A percentile compares a stretch with the other conserved stretches of the same genome.
phyloP scores from a whole-genome alignment of 2,113 vertebrate genomes.

The Perca fluviatilis region DNA sequence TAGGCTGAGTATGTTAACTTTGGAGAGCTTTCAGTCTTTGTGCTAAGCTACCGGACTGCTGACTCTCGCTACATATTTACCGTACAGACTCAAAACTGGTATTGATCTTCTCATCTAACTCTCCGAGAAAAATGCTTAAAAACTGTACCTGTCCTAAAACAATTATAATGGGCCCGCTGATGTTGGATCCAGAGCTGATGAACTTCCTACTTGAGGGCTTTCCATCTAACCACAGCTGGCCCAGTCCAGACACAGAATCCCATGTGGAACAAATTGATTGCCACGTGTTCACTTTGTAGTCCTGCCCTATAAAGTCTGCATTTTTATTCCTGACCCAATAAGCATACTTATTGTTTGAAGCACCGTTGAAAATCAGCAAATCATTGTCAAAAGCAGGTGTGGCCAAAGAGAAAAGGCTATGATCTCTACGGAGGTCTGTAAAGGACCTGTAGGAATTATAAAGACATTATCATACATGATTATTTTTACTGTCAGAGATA shows the following conservation, averaged over 20 bases:
- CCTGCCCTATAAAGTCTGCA: fast-evolving
- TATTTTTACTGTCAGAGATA: neutral
- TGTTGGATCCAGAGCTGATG: neutral
- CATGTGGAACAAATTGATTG: conserved; percentile 67
- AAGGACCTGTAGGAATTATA: conserved; percentile 37
- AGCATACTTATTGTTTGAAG: fast-evolving
- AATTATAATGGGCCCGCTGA: conserved; percentile 37
- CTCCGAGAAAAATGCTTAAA: neutral
- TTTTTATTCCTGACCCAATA: fast-evolving
- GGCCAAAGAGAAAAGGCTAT: conserved; percentile 58
- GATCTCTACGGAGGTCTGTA: conserved; percentile 43
- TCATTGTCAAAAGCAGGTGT: neutral
- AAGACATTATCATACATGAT: neutral
- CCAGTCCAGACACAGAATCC: conserved; percentile 44
- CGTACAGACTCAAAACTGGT: neutral
- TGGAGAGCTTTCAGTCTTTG: no score
- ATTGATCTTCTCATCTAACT: neutral
- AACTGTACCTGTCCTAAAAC: conserved; percentile 5
- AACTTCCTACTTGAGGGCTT: conserved; percentile 43
- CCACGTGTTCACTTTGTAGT: conserved; percentile 55
- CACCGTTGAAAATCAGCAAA: conserved; percentile 28
- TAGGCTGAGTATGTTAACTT: no score
- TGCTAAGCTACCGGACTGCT: no score
- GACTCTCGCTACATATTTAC: no score
- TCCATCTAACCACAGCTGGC: conserved; percentile 67